Evolutionary conservation across 2,888 invertebrate species (phyloP), one percentile per base, ranked within the genome.

Genomic region (Harpagoxenus sublaevis): DNA sequence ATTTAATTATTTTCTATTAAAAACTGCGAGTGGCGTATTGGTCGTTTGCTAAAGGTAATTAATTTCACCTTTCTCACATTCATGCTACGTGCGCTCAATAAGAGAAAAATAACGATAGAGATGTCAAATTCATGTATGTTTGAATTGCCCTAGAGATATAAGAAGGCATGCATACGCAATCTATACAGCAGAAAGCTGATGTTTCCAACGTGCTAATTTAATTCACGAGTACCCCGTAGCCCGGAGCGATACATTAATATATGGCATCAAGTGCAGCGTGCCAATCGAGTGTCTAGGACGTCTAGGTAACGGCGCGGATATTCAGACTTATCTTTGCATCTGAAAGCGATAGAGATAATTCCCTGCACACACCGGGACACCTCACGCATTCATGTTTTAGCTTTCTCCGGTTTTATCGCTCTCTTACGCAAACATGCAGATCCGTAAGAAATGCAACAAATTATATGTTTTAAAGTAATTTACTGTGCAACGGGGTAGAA

Each of bases 231-330:
- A 74, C n/a, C 8, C 4, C n/a, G 51, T 42, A 31, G 35, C 45
- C 18, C 15, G 9, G n/a, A n/a, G 70, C 42, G 18, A 10, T 5
- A 1, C 31, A 60, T 57, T 48, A 79, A 79, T 73, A 73, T 48
- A 78, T n/a, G 71, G 35, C 79, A 74, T 51, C 74, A 60, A 81
- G 79, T 81, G 74, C 79, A 73, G 18, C 73, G 23, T 55, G n/a
- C 28, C 45, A 31, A 70, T 78, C 9, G 55, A 42, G 70, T 68
- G 35, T 73, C 74, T 73, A 79, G 48, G 35, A 55, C 55, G 35
- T 73, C 74, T 73, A 79, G 48, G 35, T 79, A 79, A 35, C 45
- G 10, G 31, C 45, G 10, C 23, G 10, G 57, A 73, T 39, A 51
- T 60, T 28, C 53, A 3, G 39, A 39, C 39, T 74, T 57, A 70